Conservation (phyloP, 2,113 vertebrate species). For the Seriola quinqueradiata region DNA sequence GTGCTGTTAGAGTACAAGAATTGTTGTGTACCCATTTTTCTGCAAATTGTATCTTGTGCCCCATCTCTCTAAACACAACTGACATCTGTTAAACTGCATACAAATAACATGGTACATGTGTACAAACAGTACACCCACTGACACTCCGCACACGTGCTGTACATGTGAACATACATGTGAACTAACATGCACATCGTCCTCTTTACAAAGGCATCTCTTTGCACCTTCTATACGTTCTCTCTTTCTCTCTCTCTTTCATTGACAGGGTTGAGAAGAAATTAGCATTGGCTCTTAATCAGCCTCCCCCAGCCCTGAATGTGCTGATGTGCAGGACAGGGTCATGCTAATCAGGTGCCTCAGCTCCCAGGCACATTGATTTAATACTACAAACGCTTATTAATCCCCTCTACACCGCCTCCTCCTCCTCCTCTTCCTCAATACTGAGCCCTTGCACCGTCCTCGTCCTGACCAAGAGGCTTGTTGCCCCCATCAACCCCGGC, state of each 20-base stretch:
- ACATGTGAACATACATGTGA: constrained; percentile 26
- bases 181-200: constrained; percentile 37
- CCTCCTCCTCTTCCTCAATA: constrained; percentile 48
- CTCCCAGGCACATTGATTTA: constrained; percentile 82
- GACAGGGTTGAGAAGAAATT: constrained; percentile 81
- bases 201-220: constrained; percentile 52
- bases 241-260: constrained; percentile 59
- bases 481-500: constrained; percentile 11
- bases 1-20: neutral
- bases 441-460: constrained; percentile 60
- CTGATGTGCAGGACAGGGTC: constrained; percentile 83
- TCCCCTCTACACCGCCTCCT: constrained; percentile 59
- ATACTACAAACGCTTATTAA: constrained; percentile 83
- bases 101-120: neutral
- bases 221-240: constrained; percentile 44
- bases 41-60: neutral
- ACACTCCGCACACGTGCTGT: neutral
- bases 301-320: constrained; percentile 81
- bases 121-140: constrained; percentile 12
- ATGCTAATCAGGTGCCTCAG: constrained; percentile 82
- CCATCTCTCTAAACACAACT: neutral
- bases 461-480: constrained; percentile 20
- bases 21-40: no score
- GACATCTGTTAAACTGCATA: neutral
- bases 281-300: constrained; percentile 83